Base-by-base conservation (phyloP, 2,113 vertebrate genomes). In the Henicopernis longicauda region DNA sequence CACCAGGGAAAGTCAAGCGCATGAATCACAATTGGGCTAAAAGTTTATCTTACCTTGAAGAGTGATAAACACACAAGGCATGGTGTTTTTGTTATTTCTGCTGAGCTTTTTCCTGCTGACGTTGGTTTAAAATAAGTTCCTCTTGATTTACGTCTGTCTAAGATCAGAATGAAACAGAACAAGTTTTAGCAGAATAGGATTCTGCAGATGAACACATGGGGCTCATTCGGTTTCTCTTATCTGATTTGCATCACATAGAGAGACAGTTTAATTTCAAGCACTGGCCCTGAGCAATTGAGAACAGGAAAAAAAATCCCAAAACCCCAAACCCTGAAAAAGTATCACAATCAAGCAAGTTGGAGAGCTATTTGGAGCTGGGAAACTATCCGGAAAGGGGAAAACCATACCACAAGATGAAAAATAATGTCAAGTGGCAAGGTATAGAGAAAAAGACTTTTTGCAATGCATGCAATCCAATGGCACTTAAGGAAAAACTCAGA, bases 81-180 rank as follows among this genome's bases (percentile, higher is more conserved):
- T 1, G 26, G 69, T n/a, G 72, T 10, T 59, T 92, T 74, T 86
- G 82, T 71, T 78, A 59, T 74, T 95, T 93, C 90, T 92, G 86
- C 65, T 92, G 97, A 92, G 95, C 92, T 90, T 80, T 82, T 66
- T 81, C 90, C 89, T 74, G 84, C 93, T 96, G 94, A 95, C 93
- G 45, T 3, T 13, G 73, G 94, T 95, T 94, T 96, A 89, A 87
- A 96, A 12, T 62, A 81, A 93, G 88, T 63, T 71, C 82, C 40
- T 71, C 90, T 66, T 93, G 96, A 97, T 97, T 97, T 97, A 95
- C 90, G 90, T 92, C 96, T 90, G 95, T 23, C 95, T 86, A 22
- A 86, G 95, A 81, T 89, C 86, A 91, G 86, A 81, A 79, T 26
- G 87, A 52, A 85, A 22, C 85, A 76, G 84, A 79, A 91, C 25